Evolutionary conservation across 2,797 vertebrate genomes (phyloP).

Genomic region (Sebastiscus albofasciatus): DNA sequence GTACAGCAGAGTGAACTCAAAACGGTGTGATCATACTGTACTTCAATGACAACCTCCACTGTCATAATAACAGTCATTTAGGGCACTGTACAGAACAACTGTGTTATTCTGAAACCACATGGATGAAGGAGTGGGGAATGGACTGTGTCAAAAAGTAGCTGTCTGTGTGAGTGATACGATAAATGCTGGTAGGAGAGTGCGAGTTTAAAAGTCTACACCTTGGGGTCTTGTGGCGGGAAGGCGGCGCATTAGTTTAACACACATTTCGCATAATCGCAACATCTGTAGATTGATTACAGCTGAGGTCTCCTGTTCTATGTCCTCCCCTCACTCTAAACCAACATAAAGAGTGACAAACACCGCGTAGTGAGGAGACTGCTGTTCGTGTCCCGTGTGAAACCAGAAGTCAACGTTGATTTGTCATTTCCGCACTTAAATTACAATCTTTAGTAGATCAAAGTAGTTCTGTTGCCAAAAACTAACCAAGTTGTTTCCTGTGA

Average conservation of each 20-base stretch:
- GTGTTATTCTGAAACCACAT: slow-evolving; percentile 37
- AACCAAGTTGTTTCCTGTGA: too few species aligned
- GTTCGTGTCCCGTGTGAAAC: too few species aligned
- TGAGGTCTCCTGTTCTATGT: neutral
- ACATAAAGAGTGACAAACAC: too few species aligned
- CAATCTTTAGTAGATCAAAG: too few species aligned
- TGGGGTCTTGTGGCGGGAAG: neutral
- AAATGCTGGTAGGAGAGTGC: neutral
- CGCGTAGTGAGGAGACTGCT: too few species aligned
- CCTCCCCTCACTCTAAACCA: neutral
- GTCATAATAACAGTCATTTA: slow-evolving; percentile 53
- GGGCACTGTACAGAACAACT: neutral
- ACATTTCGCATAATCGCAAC: neutral
- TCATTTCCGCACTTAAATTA: too few species aligned
- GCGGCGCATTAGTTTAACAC: neutral
- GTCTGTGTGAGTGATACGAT: neutral
- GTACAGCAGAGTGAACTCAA: neutral
- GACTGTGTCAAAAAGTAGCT: neutral
- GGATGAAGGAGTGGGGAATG: neutral
- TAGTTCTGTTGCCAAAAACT: too few species aligned
- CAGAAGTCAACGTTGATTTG: too few species aligned
- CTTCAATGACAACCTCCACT: slow-evolving; percentile 23
- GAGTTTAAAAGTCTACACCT: neutral
- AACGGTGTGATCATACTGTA: neutral
- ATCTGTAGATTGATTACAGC: neutral